Evolutionary conservation across 1,140 invertebrate species (phyloP).

Genomic region (Galendromus occidentalis): DNA sequence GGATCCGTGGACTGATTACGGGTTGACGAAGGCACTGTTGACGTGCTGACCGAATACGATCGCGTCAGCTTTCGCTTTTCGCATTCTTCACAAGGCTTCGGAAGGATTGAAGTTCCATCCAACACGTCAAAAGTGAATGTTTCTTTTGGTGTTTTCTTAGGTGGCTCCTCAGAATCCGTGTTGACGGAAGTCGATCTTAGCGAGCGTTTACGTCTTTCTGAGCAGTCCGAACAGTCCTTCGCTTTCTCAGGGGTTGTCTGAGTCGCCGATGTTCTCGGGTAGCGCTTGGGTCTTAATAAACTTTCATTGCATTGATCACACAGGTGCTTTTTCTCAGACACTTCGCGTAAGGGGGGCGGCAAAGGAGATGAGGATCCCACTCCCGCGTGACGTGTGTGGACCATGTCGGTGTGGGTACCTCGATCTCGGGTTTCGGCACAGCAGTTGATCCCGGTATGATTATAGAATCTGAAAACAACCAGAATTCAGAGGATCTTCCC

Average conservation of each 20-base stretch:
- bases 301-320: slow-evolving; percentile 3
- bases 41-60: background rate
- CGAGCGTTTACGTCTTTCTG: background rate
- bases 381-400: slow-evolving; percentile 3
- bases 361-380: background rate
- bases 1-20: background rate
- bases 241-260: background rate
- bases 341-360: background rate
- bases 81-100: background rate
- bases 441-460: slow-evolving; percentile 1
- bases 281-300: background rate
- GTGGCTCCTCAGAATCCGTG: background rate
- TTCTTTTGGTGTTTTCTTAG: background rate
- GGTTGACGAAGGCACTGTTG: background rate
- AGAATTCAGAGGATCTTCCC: no score
- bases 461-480: background rate
- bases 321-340: background rate
- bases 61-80: background rate
- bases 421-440: background rate
- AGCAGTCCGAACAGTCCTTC: background rate
- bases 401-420: slow-evolving; percentile 11
- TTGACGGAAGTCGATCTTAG: background rate
- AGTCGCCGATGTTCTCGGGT: background rate
- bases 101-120: background rate
- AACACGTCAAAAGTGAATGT: background rate